phyloP scores from a whole-genome alignment of 2,113 vertebrate species.

The Pipra filicauda region DNA sequence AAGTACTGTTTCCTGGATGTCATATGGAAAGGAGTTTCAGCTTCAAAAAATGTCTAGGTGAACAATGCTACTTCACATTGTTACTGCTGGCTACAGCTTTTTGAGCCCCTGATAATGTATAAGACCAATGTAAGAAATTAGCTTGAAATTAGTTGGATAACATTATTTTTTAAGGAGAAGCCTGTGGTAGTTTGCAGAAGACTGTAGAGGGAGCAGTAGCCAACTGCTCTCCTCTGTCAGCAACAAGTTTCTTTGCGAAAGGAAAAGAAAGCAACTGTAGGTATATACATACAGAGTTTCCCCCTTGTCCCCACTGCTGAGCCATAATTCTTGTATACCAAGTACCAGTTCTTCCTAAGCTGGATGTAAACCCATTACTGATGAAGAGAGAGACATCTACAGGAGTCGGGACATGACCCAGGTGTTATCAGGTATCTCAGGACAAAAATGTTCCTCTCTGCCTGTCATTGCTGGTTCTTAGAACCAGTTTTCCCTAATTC shows the following conservation, averaged over 20 bases:
- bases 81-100: neutral
- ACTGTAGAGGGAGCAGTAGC: neutral
- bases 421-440: neutral
- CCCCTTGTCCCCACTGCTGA: neutral
- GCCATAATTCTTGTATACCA: neutral
- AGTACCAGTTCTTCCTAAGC: neutral
- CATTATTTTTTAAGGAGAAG: neutral
- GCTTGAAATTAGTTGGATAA: neutral
- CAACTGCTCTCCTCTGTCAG: neutral
- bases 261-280: neutral
- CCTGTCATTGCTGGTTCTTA: neutral
- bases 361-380: neutral
- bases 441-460: neutral
- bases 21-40: neutral
- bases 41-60: neutral
- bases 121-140: neutral
- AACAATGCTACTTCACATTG: neutral
- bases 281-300: neutral
- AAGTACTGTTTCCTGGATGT: neutral
- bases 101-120: neutral
- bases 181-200: neutral
- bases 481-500: slow-evolving; percentile 4
- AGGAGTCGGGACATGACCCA: neutral
- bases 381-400: neutral
- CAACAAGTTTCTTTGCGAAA: neutral